These are phyloP conservation scores for Pteropus rufus DNA, from an alignment of 2,797 vertebrate genomes.

Conservation along the genomic window DNA sequence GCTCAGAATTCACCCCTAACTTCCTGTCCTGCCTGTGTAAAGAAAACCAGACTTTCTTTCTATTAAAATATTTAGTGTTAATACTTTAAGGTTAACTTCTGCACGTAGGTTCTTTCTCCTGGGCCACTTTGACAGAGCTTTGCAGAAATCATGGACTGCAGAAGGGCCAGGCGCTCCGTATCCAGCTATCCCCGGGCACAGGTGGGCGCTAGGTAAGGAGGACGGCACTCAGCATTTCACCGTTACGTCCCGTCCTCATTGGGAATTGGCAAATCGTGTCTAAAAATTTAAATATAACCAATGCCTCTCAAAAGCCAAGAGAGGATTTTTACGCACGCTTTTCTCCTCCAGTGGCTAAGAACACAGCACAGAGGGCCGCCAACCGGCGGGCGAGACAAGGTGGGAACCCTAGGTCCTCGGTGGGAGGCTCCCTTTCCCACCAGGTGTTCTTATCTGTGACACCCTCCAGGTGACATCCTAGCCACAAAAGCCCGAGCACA, in stretches of 20 bases:
- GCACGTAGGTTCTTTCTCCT: neutral
- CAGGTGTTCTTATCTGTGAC: neutral
- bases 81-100: slow-evolving; percentile 7
- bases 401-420: neutral
- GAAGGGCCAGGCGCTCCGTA: no score
- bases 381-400: neutral
- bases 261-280: neutral
- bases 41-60: neutral
- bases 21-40: neutral
- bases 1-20: neutral
- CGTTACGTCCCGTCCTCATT: neutral
- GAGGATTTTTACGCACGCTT: neutral
- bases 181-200: no score
- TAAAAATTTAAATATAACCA: neutral
- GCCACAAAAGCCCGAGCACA: neutral
- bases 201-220: no score
- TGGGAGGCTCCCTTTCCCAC: neutral
- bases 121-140: neutral
- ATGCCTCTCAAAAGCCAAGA: neutral
- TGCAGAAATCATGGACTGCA: neutral
- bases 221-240: neutral
- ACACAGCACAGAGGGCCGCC: rapidly evolving
- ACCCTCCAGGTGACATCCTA: neutral
- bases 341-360: neutral
- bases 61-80: neutral